Base-by-base conservation (phyloP, 2,888 invertebrate genomes). In the Nasonia oneida region DNA sequence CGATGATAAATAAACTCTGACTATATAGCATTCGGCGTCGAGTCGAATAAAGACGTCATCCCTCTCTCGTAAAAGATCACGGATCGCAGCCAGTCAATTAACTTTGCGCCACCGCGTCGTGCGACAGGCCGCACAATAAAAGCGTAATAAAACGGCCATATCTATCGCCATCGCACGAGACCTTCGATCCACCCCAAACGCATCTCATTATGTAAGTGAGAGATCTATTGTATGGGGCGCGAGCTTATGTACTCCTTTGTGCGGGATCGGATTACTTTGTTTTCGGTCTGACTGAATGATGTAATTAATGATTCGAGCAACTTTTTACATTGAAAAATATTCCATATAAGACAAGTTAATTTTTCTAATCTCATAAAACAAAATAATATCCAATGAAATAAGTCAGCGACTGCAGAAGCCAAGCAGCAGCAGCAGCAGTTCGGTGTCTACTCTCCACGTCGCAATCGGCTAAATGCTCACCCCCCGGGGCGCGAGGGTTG, bases 101-200 rank as follows among this genome's bases (percentile, higher is more conserved):
- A 82, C 74, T 23, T 76, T 33, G 80, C 15, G 71, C 74, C 18
- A 74, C n/a, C 33, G n/a, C 67, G 29, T 29, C 15, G 15, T 5
- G 57, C 6, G 57, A 29, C 50, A 15, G 18, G n/a, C 39, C 15
- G 57, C 33, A 81, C 75, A 84, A 87, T 81, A 73, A 81, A 84
- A 61, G 37, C 18, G 42, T 71, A 81, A 87, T 87, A 86, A 79
- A 87, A 77, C 77, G 53, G 64, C 50, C 57, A n/a, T 61, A 61
- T 61, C 57, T 75, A 42, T 81, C 64, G 73, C 76, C 67, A 76
- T 83, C 83, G 29, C 29, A 73, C 83, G 81, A 71, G 84, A 83
- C 75, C 81, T 88, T 87, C 85, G 37, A 37, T 37, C 4, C 61
- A 86, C 87, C 87, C 87, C 84, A 88, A 88, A 88, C 76, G 77